Conservation (phyloP, 2,113 vertebrate genomes). For the Barbus barbus region DNA sequence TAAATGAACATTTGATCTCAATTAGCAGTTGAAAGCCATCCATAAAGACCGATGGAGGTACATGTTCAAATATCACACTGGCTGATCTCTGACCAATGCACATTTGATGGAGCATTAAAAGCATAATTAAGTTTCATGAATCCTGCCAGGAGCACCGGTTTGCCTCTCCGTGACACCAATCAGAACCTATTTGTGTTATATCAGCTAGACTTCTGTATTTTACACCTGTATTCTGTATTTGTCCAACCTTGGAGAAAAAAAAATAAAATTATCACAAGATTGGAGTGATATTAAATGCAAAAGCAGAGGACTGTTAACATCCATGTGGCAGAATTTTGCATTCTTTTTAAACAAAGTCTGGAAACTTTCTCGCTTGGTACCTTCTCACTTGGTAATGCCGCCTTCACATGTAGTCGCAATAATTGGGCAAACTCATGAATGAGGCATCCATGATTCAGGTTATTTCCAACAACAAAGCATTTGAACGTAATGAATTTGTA, state of each 20-base stretch:
- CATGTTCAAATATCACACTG: slow-evolving; percentile 65
- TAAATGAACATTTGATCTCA: slow-evolving; percentile 72
- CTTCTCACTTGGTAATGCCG: not conserved
- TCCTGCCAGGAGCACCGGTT: slow-evolving; percentile 54
- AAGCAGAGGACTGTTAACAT: not conserved
- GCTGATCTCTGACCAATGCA: slow-evolving; percentile 63
- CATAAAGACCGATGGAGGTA: slow-evolving; percentile 68
- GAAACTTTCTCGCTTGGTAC: not conserved
- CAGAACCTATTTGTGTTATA: slow-evolving; percentile 44
- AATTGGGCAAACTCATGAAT: too few relatives aligned
- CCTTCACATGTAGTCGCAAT: too few relatives aligned
- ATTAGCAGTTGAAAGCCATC: slow-evolving; percentile 70
- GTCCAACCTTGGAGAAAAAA: not conserved
- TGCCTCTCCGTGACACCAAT: slow-evolving; percentile 39
- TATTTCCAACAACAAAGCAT: too few relatives aligned
- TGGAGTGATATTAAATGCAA: slow-evolving; percentile 12
- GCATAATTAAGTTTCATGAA: slow-evolving; percentile 63
- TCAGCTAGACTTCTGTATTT: slow-evolving; percentile 3
- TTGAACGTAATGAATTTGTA: too few relatives aligned
- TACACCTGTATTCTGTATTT: not conserved
- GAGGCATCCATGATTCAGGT: too few relatives aligned
- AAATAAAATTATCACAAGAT: not conserved
- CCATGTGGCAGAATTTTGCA: not conserved
- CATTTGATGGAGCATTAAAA: slow-evolving; percentile 63
- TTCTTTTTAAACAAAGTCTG: not conserved